These are phyloP conservation scores for Invenusta paracnida DNA, from an alignment of 2,888 invertebrate genomes.

Conservation along the genomic window DNA sequence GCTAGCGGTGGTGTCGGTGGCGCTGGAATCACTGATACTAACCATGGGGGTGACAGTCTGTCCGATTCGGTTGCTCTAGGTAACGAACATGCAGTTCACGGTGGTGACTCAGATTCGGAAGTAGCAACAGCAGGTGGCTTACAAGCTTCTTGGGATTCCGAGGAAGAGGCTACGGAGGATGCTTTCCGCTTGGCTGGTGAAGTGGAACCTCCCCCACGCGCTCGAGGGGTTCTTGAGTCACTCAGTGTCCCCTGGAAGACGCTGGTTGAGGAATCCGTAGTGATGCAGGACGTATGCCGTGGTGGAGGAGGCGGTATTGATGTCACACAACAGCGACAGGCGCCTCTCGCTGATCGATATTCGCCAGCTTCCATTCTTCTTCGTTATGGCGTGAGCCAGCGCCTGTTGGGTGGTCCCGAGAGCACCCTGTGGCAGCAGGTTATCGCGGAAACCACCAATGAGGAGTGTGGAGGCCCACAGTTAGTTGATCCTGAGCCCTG, in stretches of 20 bases:
- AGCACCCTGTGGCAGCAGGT: neutral
- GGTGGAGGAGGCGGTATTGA: neutral
- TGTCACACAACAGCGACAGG: neutral
- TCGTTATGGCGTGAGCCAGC: neutral
- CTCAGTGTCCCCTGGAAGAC: slow-evolving; percentile 33
- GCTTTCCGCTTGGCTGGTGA: slow-evolving; percentile 19
- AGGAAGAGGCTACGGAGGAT: neutral
- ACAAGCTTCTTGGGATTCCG: neutral
- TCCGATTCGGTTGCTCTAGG: too few relatives aligned
- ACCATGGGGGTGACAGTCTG: too few relatives aligned
- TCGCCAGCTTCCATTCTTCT: neutral
- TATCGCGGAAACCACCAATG: neutral
- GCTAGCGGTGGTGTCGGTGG: neutral
- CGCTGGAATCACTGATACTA: too few relatives aligned
- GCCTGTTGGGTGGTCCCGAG: neutral
- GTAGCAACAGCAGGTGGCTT: neutral
- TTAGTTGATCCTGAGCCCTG: neutral
- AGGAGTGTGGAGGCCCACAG: neutral
- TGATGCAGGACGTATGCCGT: neutral
- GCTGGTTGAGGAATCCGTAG: slow-evolving; percentile 30
- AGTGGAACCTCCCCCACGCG: neutral
- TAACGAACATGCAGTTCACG: too few relatives aligned
- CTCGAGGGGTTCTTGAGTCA: slow-evolving; percentile 24
- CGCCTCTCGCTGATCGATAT: neutral
- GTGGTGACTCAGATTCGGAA: neutral